Evolutionary conservation across 2,888 invertebrate genomes (phyloP).

Genomic region (Shargacucullia verbasci): DNA sequence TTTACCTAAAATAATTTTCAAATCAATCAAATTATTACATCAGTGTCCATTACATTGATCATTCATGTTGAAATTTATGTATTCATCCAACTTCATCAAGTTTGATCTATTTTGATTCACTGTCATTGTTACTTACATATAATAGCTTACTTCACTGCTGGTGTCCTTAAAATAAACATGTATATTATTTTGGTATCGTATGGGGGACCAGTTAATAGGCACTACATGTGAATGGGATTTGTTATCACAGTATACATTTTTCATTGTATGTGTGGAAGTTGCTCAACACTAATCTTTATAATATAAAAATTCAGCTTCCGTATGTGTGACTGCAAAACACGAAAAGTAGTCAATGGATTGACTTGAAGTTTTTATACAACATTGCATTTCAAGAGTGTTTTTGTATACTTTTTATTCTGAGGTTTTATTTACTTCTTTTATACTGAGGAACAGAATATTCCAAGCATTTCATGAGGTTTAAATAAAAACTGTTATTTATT

Average conservation of each 20-base stretch:
- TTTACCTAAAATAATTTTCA: slow-evolving; percentile 7
- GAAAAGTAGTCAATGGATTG: too few species aligned
- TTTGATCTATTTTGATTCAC: slow-evolving; percentile 70
- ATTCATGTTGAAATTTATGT: slow-evolving; percentile 24
- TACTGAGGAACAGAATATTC: too few species aligned
- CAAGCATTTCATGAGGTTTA: too few species aligned
- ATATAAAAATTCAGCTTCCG: too few species aligned
- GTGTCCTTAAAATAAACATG: background rate
- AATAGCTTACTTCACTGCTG: background rate
- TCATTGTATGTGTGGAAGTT: background rate
- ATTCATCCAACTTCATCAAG: slow-evolving; percentile 63
- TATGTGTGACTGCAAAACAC: too few species aligned
- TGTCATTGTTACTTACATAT: slow-evolving; percentile 8
- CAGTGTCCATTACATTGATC: slow-evolving; percentile 35
- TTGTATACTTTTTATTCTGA: too few species aligned
- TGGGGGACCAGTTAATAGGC: slow-evolving; percentile 5
- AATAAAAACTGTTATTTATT: too few species aligned
- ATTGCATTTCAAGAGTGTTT: too few species aligned
- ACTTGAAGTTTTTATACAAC: too few species aligned
- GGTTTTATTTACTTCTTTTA: too few species aligned
- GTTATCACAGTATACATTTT: background rate
- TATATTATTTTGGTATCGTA: background rate
- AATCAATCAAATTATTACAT: slow-evolving; percentile 8
- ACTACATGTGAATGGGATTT: slow-evolving; percentile 5
- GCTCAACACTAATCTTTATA: too few species aligned